Conservation (phyloP, 2,888 invertebrate genomes). For the Lycophotia porphyrea region DNA sequence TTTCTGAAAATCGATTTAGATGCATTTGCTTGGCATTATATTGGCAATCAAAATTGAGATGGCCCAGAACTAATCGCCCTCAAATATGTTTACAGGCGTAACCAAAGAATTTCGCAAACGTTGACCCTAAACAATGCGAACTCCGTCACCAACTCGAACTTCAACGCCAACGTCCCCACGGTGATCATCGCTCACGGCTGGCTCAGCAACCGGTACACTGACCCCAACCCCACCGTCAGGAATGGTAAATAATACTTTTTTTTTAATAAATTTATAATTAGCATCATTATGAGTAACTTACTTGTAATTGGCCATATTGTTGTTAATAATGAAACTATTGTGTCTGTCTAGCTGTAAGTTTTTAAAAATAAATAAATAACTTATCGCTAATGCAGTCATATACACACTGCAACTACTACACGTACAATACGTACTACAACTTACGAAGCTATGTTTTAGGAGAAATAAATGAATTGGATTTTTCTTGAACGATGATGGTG, state of each 20-base stretch:
- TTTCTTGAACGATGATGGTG: not conserved
- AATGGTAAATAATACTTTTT: conserved; percentile 64
- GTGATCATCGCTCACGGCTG: conserved; percentile 80
- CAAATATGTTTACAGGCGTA: conserved; percentile 67
- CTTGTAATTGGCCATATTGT: no score
- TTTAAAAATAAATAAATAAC: no score
- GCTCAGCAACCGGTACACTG: conserved; percentile 73
- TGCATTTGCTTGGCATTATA: not conserved
- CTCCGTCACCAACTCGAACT: conserved; percentile 76
- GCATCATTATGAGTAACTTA: not conserved
- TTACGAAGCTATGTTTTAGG: not conserved
- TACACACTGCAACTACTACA: no score
- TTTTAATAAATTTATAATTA: not conserved
- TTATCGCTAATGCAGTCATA: not conserved
- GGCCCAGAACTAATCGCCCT: not conserved
- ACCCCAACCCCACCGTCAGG: conserved; percentile 74
- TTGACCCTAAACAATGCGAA: conserved; percentile 69
- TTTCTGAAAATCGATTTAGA: not conserved
- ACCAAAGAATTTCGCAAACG: conserved; percentile 66
- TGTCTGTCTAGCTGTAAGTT: no score
- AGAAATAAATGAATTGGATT: not conserved
- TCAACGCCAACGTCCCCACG: conserved; percentile 71
- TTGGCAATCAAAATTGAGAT: not conserved
- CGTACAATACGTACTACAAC: not conserved
- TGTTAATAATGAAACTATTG: no score